Evolutionary conservation across 2,888 invertebrate species (phyloP).

Genomic region (Trissonchulus latispiculum): DNA sequence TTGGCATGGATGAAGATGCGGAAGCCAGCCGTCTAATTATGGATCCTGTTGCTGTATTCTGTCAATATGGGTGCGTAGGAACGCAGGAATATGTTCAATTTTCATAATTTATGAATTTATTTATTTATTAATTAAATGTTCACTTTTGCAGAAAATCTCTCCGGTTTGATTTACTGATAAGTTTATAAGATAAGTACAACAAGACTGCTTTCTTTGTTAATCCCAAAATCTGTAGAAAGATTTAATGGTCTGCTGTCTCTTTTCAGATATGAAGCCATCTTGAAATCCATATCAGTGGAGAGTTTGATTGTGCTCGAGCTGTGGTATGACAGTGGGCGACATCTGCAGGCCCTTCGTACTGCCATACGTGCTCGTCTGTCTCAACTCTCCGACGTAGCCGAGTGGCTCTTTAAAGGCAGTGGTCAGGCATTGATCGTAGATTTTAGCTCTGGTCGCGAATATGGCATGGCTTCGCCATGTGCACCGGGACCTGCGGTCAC

Average conservation of each 20-base stretch:
- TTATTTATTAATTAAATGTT: not conserved
- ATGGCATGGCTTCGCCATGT: not conserved
- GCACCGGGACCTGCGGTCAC: too few relatives aligned
- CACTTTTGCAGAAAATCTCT: not conserved
- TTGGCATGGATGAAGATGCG: not conserved
- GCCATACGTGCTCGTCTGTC: not conserved
- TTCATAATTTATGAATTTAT: too few relatives aligned
- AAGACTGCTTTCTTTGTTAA: not conserved
- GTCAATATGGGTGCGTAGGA: too few relatives aligned
- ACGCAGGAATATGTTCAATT: too few relatives aligned
- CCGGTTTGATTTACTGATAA: not conserved
- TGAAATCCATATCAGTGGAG: not conserved
- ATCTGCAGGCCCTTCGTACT: not conserved
- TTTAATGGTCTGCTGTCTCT: too few relatives aligned
- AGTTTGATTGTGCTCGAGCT: not conserved
- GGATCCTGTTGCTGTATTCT: not conserved
- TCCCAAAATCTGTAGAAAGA: not conserved
- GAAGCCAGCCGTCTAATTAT: not conserved
- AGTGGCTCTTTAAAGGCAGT: not conserved
- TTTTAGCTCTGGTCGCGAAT: not conserved
- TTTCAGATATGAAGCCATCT: not conserved
- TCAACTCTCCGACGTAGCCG: not conserved
- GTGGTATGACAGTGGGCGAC: not conserved
- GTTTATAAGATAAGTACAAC: not conserved
- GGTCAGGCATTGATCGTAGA: not conserved